Evolutionary conservation across 1,140 invertebrate species (phyloP).

Genomic region (Brachionus calyciflorus): DNA sequence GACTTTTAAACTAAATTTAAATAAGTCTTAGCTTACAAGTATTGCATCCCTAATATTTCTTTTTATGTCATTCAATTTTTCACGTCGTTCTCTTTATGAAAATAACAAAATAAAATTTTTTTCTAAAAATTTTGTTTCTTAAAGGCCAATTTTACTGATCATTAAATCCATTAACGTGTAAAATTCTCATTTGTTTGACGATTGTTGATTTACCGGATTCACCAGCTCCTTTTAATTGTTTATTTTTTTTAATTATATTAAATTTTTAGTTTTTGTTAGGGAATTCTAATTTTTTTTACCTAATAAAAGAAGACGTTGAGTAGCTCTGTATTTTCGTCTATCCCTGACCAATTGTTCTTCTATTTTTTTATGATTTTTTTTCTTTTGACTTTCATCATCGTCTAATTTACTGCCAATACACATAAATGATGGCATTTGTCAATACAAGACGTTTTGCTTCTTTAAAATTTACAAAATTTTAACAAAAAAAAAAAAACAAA

Average conservation of each 20-base stretch:
- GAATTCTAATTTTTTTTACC: not conserved
- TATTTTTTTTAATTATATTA: constrained; percentile 84
- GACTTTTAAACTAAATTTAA: not conserved
- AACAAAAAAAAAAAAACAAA: no score
- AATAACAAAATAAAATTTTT: not conserved
- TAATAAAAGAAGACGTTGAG: constrained; percentile 29
- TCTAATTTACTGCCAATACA: constrained; percentile 30
- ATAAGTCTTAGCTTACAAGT: not conserved
- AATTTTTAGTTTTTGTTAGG: constrained; percentile 56
- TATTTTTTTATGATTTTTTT: constrained; percentile 45
- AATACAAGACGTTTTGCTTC: not conserved
- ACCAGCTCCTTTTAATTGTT: constrained; percentile 58
- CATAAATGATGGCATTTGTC: constrained; percentile 43
- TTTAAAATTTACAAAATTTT: no score
- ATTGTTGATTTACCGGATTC: constrained; percentile 97
- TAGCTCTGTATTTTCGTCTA: constrained; percentile 32
- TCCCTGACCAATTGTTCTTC: constrained; percentile 34
- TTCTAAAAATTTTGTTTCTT: no score
- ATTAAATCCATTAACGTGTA: constrained; percentile 97
- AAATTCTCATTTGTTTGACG: constrained; percentile 99
- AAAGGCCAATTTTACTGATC: constrained; percentile 65
- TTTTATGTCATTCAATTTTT: constrained; percentile 46
- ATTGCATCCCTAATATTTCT: constrained; percentile 47
- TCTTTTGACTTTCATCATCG: constrained; percentile 34
- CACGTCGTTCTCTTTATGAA: constrained; percentile 21